Base-by-base conservation (phyloP, 2,797 vertebrate species). In the Synanceia verrucosa region DNA sequence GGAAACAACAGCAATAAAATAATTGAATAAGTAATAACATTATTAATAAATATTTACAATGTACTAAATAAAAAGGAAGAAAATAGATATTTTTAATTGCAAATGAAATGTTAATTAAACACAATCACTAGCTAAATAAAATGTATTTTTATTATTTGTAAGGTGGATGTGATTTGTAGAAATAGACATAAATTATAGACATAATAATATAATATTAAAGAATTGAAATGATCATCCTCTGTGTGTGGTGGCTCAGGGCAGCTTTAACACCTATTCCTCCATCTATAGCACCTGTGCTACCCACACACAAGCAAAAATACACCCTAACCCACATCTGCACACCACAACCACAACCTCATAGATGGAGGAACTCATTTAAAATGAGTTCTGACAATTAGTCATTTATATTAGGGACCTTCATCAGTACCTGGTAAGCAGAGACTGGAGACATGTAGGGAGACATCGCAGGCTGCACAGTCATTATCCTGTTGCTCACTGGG, bases 401-500 rank as follows among this genome's bases (percentile, higher is more conserved):
- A 12, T 64, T 62, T 68, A 53, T 52, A 23, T 47, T 24, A 0
- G 4, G 24, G 29, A 69, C 55, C 6, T 18, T 26, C 8, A 64
- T 52, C 61, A 11, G 36, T 94, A 99, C 98, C 97, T 98, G 98
- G 94, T 99, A 99, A 82, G 97, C 95, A 85, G 98, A 97, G 91
- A 99, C 95, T 0, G 98, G 97, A 90, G 98, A 97, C 86, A 99
- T 97, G 86, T 99, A 99, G 48, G 97, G 97, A 24, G 97, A 95
- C 92, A 99, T 96, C 60, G 97, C 94, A 46, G 97, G 97, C 89
- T 99, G 98, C 86, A 97, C 96, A 8, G 90, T 85, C 93, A 99
- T 98, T 96, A 99, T 97, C 94, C 98, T 95, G 93, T 99, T 99
- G 86, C 96, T 94, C 94, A 99, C 96, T 93, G 95, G 97, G 92